These are phyloP conservation scores for Stictonetta naevosa DNA, from an alignment of 2,113 vertebrate genomes.

Conservation along the genomic window DNA sequence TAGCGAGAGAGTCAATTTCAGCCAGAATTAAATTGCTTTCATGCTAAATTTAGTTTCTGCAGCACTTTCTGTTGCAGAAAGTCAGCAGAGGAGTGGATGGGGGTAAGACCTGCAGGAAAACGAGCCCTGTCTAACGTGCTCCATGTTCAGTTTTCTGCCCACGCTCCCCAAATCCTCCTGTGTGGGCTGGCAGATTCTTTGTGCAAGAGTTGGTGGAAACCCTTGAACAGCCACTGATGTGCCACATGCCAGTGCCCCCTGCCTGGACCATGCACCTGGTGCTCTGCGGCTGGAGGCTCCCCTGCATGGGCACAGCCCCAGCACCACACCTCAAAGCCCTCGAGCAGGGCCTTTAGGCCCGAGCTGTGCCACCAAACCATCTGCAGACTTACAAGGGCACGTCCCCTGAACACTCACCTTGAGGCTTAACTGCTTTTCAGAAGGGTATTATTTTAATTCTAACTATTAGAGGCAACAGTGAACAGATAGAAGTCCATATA, in stretches of 20 bases:
- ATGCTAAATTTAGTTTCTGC: neutral
- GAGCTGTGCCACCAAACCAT: neutral
- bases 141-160: neutral
- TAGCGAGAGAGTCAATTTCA: neutral
- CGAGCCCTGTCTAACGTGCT: rapidly evolving
- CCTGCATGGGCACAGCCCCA: neutral
- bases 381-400: neutral
- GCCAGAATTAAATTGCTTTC: neutral
- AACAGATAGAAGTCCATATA: neutral
- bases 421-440: constrained; percentile 23
- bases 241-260: no score
- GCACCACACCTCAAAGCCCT: neutral
- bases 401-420: neutral
- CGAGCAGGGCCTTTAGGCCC: neutral
- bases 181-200: neutral
- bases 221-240: no score
- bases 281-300: no score
- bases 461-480: neutral
- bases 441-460: neutral
- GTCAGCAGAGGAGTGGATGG: neutral
- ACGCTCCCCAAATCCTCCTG: neutral
- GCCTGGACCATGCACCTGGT: no score
- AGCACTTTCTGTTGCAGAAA: neutral
- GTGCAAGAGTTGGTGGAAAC: no score
- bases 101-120: neutral